Conservation (phyloP, 2,113 vertebrate species). For the Genyomyrus donnyi region DNA sequence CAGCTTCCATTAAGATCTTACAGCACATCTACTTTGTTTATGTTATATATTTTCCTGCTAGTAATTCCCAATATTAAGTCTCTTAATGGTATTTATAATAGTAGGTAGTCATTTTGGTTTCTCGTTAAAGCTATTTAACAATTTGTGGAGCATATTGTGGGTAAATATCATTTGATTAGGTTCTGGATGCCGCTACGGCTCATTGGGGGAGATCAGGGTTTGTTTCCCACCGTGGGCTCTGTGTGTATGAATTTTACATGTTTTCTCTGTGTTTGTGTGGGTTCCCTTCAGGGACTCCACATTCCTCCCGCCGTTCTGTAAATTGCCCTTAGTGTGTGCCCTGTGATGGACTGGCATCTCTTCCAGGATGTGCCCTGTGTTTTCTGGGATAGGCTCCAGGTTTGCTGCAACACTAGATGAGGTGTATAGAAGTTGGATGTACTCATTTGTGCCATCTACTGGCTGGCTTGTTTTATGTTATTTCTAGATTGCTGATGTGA, state of each 20-base stretch:
- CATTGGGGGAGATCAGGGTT: background rate
- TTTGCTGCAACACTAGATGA: background rate
- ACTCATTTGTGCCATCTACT: background rate
- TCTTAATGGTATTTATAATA: background rate
- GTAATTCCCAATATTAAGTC: background rate
- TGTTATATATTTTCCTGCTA: background rate
- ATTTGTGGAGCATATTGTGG: background rate
- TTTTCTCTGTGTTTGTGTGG: background rate
- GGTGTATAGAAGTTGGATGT: background rate
- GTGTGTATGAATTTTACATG: background rate
- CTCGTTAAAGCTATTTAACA: background rate
- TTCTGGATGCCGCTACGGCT: background rate
- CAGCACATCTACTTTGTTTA: background rate
- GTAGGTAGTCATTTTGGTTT: background rate
- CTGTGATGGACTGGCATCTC: background rate
- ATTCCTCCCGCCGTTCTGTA: background rate
- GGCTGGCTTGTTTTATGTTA: background rate
- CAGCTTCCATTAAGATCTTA: background rate
- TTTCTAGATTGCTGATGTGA: background rate
- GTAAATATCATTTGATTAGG: background rate
- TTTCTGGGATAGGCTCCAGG: background rate
- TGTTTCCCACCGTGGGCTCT: background rate
- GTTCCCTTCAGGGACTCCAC: background rate
- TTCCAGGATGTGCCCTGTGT: background rate
- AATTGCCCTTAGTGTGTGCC: background rate